phyloP scores from a whole-genome alignment of 2,888 invertebrate genomes.

The Temnothorax unifasciatus region DNA sequence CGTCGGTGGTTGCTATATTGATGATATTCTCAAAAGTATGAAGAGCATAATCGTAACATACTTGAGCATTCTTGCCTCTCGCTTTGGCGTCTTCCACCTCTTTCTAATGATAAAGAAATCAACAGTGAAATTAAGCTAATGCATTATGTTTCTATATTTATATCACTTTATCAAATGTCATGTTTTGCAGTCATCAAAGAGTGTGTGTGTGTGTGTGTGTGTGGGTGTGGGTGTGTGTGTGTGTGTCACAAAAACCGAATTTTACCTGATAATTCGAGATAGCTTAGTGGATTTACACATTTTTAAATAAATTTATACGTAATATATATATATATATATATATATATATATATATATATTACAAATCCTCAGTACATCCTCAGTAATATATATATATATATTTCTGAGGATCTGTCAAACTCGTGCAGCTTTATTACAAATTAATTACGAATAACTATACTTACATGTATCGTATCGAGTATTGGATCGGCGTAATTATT shows the following conservation, averaged over 20 bases:
- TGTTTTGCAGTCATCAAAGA: neutral
- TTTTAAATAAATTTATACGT: neutral
- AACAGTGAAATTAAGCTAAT: neutral
- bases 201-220: neutral
- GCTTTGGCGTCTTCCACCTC: constrained; percentile 57
- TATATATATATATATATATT: neutral
- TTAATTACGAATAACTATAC: neutral
- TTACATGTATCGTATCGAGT: constrained; percentile 17
- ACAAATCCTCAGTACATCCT: no score
- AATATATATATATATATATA: no score
- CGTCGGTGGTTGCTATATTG: neutral
- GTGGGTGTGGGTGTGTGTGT: no score
- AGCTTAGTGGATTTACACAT: neutral
- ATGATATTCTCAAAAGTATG: neutral
- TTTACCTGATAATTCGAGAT: neutral
- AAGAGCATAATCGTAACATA: constrained; percentile 49
- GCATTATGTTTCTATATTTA: neutral
- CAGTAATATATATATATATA: no score
- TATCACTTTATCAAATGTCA: constrained; percentile 1
- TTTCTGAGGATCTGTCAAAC: constrained; percentile 1
- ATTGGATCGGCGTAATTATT: neutral
- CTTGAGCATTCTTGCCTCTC: constrained; percentile 59
- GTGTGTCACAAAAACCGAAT: neutral
- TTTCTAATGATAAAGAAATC: constrained; percentile 36
- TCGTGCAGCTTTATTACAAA: neutral